Base-by-base conservation (phyloP, 2,113 vertebrate genomes). In the Odontophorus gujanensis region DNA sequence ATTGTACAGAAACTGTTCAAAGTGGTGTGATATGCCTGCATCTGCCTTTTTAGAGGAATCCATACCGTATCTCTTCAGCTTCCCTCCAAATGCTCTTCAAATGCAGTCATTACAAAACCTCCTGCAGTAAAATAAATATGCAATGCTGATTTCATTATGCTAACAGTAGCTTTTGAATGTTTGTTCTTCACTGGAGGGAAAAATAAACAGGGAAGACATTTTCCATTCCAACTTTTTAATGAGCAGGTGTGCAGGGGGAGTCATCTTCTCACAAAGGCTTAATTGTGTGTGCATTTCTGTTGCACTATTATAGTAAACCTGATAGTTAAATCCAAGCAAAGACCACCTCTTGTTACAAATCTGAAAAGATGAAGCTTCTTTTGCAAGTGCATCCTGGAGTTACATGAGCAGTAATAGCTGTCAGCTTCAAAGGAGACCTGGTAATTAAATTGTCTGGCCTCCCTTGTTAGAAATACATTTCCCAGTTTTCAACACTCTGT, bases 361-460 rank as follows among this genome's bases (percentile, higher is more conserved):
- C 18, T 68, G 6, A 87, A 93, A 81, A 78, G 74, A 58, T 40
- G 84, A 9, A 12, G 9, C 40, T 68, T 43, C 28, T 84, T 75
- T 72, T 85, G 51, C 45, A 75, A 79, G 55, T 74, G 55, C 45
- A 43, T 89, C 67, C 28, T 59, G 34, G 78, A 91, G 55, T 71
- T 51, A 42, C 30, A 58, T 51, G 87, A 71, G 32, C 50, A 67
- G 12, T 89, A 89, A 63, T 73, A 85, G 34, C 72, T 82, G 94
- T 91, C 72, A 82, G 25, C 59, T 93, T 93, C 89, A 87, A 92
- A 73, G 84, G 38, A 89, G 85, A 91, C 42, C 40, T 91, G 36
- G 38, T 74, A 87, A 94, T 93, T 93, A 87, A 87, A 59, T 79
- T n/a, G 78, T 75, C 62, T 80, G 66, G 19, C 45, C 38, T 81